Conservation (phyloP, 2,888 invertebrate genomes). For the Trissolcus brochymenae region DNA sequence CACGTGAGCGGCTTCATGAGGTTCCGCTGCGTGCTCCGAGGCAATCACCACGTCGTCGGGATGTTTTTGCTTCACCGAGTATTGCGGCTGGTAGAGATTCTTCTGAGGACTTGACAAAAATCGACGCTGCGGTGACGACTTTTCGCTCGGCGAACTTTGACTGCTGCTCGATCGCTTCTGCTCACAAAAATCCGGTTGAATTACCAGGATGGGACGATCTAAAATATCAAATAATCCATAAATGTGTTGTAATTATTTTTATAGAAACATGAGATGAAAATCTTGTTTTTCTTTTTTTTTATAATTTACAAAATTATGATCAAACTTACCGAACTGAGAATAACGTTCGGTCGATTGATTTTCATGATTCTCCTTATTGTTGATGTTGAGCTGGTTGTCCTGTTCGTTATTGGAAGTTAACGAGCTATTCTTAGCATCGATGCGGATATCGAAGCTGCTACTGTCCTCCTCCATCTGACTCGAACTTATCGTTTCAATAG, state of each 20-base stretch:
- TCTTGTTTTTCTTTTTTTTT: no score
- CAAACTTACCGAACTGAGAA: conserved; percentile 45
- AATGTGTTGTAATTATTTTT: background rate
- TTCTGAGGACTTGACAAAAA: conserved; percentile 64
- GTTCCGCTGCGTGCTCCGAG: conserved; percentile 72
- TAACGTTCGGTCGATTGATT: conserved; percentile 41
- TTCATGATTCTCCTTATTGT: conserved; percentile 59
- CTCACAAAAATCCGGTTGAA: conserved; percentile 40
- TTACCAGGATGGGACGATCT: conserved; percentile 57
- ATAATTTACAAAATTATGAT: background rate
- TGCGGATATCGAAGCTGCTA: conserved; percentile 11
- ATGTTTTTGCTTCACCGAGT: conserved; percentile 61
- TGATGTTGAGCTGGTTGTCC: conserved; percentile 58
- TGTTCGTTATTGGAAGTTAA: conserved; percentile 38
- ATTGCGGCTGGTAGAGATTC: conserved; percentile 62
- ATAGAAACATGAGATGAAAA: background rate
- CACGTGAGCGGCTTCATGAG: conserved; percentile 70
- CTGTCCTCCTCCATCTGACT: conserved; percentile 52
- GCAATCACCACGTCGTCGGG: conserved; percentile 65
- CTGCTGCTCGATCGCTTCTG: conserved; percentile 25
- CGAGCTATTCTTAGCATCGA: conserved; percentile 29
- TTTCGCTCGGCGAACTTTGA: conserved; percentile 48
- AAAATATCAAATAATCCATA: conserved; percentile 4
- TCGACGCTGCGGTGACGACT: conserved; percentile 58
- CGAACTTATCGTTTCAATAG: conserved; percentile 47